phyloP scores from a whole-genome alignment of 2,113 vertebrate species.

The Fregata magnificens region DNA sequence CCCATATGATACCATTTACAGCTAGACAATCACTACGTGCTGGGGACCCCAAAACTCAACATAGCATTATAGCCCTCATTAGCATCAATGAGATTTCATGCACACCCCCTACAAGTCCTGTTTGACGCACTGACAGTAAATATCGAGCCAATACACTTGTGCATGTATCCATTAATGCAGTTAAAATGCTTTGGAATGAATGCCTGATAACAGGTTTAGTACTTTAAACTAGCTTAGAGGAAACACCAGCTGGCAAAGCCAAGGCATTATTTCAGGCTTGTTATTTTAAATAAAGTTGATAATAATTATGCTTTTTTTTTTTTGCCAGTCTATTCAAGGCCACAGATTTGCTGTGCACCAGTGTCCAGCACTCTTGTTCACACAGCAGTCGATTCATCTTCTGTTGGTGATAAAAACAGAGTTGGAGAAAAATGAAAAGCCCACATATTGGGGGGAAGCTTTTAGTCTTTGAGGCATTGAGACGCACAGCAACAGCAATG shows the following conservation, averaged over 20 bases:
- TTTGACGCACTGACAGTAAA: not conserved
- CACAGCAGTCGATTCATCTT: not conserved
- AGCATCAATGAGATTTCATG: not conserved
- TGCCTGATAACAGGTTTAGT: not conserved
- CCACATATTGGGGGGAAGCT: not conserved
- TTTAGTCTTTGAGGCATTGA: not conserved
- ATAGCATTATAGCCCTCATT: not conserved
- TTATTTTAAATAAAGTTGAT: slow-evolving; percentile 14
- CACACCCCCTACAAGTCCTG: not conserved
- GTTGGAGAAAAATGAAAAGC: not conserved
- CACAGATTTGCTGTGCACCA: not conserved
- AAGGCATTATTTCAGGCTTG: not conserved
- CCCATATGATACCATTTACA: not conserved
- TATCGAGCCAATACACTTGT: not conserved
- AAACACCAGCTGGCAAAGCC: not conserved
- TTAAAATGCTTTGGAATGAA: not conserved
- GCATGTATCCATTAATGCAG: not conserved
- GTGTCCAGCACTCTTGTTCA: not conserved
- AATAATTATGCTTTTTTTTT: not conserved
- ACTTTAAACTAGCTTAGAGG: not conserved
- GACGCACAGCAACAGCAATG: not conserved
- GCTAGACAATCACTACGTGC: not conserved
- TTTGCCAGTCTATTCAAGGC: not conserved
- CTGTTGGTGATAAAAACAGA: not conserved
- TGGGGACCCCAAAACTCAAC: not conserved